phyloP scores from a whole-genome alignment of 2,888 invertebrate species.

The Vesta saturnalis region DNA sequence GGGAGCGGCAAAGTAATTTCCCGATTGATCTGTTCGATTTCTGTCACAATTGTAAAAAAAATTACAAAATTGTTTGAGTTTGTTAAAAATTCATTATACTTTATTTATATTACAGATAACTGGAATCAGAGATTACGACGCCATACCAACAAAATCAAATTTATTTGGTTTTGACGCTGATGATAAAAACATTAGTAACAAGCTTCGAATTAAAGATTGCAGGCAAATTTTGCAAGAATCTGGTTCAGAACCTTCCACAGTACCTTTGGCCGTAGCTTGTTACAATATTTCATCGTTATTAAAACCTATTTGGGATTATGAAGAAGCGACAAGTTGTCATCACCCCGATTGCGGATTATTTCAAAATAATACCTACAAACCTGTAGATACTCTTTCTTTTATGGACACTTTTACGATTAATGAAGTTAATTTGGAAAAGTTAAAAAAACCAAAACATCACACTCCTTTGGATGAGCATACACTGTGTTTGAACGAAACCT shows the following conservation, averaged over 20 bases:
- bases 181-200: conserved; percentile 30
- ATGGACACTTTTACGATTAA: conserved; percentile 29
- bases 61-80: too few species aligned
- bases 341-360: conserved; percentile 34
- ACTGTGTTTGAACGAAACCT: conserved; percentile 38
- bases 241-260: conserved; percentile 15
- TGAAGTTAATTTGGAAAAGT: conserved; percentile 33
- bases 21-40: too few species aligned
- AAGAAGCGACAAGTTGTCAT: conserved; percentile 36
- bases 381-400: conserved; percentile 11
- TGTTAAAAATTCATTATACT: too few species aligned
- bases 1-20: too few species aligned
- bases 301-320: conserved; percentile 38
- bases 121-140: conserved; percentile 28
- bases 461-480: conserved; percentile 42
- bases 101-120: too few species aligned
- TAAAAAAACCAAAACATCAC: conserved; percentile 16
- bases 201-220: conserved; percentile 21
- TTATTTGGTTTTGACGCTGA: conserved; percentile 36
- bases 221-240: conserved; percentile 14
- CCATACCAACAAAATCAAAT: conserved; percentile 9
- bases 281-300: conserved; percentile 39
- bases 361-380: conserved; percentile 15
- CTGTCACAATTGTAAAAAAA: too few species aligned
- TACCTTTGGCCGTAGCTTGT: conserved; percentile 41